Base-by-base conservation (phyloP, 2,797 vertebrate genomes). In the Somateria mollissima region DNA sequence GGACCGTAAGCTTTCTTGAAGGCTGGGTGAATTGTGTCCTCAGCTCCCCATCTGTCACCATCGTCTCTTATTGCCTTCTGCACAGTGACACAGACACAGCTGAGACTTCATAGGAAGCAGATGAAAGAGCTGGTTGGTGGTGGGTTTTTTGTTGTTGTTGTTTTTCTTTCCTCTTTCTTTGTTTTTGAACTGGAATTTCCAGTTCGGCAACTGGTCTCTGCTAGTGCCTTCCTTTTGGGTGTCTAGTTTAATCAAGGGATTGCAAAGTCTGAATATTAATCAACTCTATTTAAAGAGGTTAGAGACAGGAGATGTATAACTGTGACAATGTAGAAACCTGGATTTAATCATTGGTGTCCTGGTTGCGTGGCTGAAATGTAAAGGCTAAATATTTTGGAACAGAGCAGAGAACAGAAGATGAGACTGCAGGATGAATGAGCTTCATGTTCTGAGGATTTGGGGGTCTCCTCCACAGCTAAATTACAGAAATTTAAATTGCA, bases 21-120 rank as follows among this genome's bases (percentile, higher is more conserved):
- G 95, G 90, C 95, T 96, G 94, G 95, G 86, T 96, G 96, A 97
- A 97, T 96, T 96, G 96, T 94, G 94, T 96, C 94, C 94, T 97
- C 94, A 95, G 86, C 94, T 95, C 91, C 96, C 96, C 96, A 97
- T 95, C 95, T 97, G 95, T 97, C 95, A 90, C 90, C 92, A 87
- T 95, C 56, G 45, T 53, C 84, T 82, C 95, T 92, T 91, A 76
- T 78, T 96, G 95, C 91, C 95, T 97, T 80, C 92, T 95, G 86
- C 88, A 65, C 90, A 18, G 87, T 81, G 92, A 95, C 85, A 85
- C n/a, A 58, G 79, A 27, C 62, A 17, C 90, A 96, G 92, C 86
- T 84, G 94, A 96, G 94, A 81, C 84, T 94, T 95, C 84, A 43
- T 82, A 89, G 92, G 84, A 94, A 85, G 86, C 88, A 92, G 81